These are phyloP conservation scores for Glossophaga mutica DNA, from an alignment of 2,797 vertebrate genomes.

Conservation along the genomic window DNA sequence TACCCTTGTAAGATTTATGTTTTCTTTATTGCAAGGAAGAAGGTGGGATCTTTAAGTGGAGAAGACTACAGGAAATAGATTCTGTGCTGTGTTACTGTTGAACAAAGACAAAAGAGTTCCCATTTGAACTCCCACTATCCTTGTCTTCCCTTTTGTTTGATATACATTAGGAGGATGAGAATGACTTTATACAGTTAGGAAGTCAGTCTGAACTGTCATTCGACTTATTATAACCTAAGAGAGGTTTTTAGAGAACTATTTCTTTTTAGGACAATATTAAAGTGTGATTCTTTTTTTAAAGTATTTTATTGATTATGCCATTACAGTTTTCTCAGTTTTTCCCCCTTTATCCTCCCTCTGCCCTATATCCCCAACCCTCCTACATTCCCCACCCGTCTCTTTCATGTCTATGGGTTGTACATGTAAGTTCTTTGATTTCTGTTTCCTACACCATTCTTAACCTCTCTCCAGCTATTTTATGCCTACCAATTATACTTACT, in stretches of 20 bases:
- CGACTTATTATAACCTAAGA: neutral
- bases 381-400: too few relatives aligned
- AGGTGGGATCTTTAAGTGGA: neutral
- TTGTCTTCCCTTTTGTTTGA: neutral
- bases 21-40: neutral
- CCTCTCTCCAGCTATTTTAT: too few relatives aligned
- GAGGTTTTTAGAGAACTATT: neutral
- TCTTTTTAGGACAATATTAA: neutral
- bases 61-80: constrained; percentile 6
- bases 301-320: too few relatives aligned
- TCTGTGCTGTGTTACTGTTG: neutral
- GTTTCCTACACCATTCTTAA: too few relatives aligned
- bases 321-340: too few relatives aligned
- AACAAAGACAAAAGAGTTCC: neutral
- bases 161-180: neutral
- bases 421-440: too few relatives aligned
- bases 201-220: neutral
- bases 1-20: neutral
- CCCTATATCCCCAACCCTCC: too few relatives aligned
- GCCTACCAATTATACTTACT: too few relatives aligned
- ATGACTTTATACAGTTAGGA: neutral
- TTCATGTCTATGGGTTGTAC: too few relatives aligned
- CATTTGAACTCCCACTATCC: neutral
- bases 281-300: neutral
- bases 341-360: too few relatives aligned